Percentiles rank a stretch among this genome's conserved stretches.
Conservation (phyloP, 2,888 invertebrate species). For the Pedicia rivosa region DNA sequence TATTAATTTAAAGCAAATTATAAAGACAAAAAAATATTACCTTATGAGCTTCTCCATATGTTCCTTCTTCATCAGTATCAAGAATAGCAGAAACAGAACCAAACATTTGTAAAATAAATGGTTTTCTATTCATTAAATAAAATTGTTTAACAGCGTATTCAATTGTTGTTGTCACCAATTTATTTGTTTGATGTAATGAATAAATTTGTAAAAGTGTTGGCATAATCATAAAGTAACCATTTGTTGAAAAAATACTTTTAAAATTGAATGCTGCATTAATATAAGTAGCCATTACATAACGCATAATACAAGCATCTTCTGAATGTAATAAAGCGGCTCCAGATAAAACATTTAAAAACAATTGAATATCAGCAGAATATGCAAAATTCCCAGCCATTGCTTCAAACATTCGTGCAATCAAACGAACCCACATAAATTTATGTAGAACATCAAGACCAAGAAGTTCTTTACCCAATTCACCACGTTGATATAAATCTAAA, state of each 20-base stretch:
- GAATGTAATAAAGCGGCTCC: slow-evolving; percentile 93
- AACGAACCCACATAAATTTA: slow-evolving; percentile 96
- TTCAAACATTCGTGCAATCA: slow-evolving; percentile 93
- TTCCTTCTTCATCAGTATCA: slow-evolving; percentile 76
- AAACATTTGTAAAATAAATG: slow-evolving; percentile 98
- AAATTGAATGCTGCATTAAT: slow-evolving; percentile 97
- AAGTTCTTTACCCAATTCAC: slow-evolving; percentile 77
- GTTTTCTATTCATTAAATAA: slow-evolving; percentile 93
- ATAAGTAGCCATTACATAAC: slow-evolving; percentile 93
- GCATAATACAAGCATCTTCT: slow-evolving; percentile 87
- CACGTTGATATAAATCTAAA: slow-evolving; percentile 78
- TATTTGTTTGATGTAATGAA: slow-evolving; percentile 95
- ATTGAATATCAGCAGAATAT: slow-evolving; percentile 89
- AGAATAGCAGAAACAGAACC: slow-evolving; percentile 94
- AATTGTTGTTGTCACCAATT: slow-evolving; percentile 83
- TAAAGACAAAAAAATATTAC: slow-evolving; percentile 28
- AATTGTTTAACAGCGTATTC: slow-evolving; percentile 98
- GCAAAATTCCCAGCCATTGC: slow-evolving; percentile 97
- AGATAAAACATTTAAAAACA: slow-evolving; percentile 94
- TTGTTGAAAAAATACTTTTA: slow-evolving; percentile 95
- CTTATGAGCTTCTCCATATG: slow-evolving; percentile 84
- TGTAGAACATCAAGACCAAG: slow-evolving; percentile 90
- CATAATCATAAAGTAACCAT: slow-evolving; percentile 94
- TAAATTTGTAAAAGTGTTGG: slow-evolving; percentile 93
- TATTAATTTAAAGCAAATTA: neutral